Conservation (phyloP, 2,797 vertebrate genomes). For the Enteromius unitaeniatus region DNA sequence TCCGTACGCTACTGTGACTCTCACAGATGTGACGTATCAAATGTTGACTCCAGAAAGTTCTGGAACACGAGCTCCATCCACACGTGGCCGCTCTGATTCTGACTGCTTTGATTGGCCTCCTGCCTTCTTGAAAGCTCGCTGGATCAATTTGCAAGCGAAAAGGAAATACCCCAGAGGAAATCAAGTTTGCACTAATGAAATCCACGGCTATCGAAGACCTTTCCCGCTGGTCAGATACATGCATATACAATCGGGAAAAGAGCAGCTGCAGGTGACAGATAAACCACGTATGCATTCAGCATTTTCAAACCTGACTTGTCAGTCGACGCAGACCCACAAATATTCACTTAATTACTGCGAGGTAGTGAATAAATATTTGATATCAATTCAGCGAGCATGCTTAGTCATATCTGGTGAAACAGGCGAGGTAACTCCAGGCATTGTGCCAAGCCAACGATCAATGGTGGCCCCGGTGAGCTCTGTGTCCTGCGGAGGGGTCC, state of each 20-base stretch:
- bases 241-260: conserved; percentile 54
- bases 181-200: conserved; percentile 64
- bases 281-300: conserved; percentile 58
- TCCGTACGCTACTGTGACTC: background rate
- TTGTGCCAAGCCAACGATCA: conserved; percentile 57
- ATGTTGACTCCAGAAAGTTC: conserved; percentile 32
- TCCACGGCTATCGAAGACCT: conserved; percentile 59
- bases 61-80: conserved; percentile 34
- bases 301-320: conserved; percentile 51
- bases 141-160: conserved; percentile 59
- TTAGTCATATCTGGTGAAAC: conserved; percentile 62
- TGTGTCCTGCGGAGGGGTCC: conserved; percentile 35
- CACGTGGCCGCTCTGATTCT: conserved; percentile 29
- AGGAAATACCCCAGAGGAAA: conserved; percentile 64
- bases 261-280: conserved; percentile 64
- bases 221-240: conserved; percentile 55
- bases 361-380: conserved; percentile 48
- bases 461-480: conserved; percentile 41
- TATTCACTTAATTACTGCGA: conserved; percentile 20
- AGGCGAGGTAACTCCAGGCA: conserved; percentile 53
- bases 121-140: conserved; percentile 56
- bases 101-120: conserved; percentile 49
- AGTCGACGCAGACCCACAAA: conserved; percentile 24
- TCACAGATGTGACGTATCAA: conserved; percentile 18
- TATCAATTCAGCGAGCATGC: conserved; percentile 49